Evolutionary conservation across 2,797 vertebrate species (phyloP).

Genomic region (Oryzias sinensis): DNA sequence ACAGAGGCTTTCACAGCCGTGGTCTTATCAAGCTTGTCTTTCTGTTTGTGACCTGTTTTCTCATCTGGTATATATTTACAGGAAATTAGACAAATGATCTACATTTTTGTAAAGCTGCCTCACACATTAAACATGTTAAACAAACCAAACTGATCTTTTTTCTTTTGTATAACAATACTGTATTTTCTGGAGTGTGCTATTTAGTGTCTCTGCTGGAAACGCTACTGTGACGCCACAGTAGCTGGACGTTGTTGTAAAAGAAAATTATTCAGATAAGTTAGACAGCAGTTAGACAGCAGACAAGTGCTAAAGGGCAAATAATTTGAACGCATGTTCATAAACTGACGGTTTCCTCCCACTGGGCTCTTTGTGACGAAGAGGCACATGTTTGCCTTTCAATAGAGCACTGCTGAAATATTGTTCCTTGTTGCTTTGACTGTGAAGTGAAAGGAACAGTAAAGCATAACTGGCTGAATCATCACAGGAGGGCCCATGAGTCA

Average conservation of each 20-base stretch:
- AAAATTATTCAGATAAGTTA: conserved; percentile 45
- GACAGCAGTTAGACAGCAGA: conserved; percentile 8
- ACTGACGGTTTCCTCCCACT: conserved; percentile 1
- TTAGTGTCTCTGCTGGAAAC: conserved; percentile 30
- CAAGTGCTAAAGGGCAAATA: conserved; percentile 33
- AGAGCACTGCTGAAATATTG: conserved; percentile 26
- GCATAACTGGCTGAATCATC: conserved; percentile 15
- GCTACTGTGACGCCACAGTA: conserved; percentile 26
- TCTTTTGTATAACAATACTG: too few species aligned
- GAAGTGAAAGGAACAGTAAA: conserved; percentile 18
- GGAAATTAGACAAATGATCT: conserved; percentile 1
- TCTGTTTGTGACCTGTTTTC: conserved; percentile 27
- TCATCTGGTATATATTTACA: conserved; percentile 11
- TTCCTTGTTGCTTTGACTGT: conserved; percentile 21
- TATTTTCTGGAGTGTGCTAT: not conserved
- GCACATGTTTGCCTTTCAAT: conserved; percentile 16
- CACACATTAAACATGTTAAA: not conserved
- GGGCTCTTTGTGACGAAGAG: conserved; percentile 12
- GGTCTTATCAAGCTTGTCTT: conserved; percentile 3
- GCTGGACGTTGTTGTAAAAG: conserved; percentile 29
- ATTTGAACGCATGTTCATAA: conserved; percentile 12
- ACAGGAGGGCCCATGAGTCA: conserved; percentile 52
- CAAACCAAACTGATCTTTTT: not conserved
- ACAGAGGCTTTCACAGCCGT: conserved; percentile 9
- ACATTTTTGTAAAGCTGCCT: conserved; percentile 1